These are phyloP conservation scores for Elymnias hypermnestra DNA, from an alignment of 1,140 invertebrate species.

Conservation along the genomic window DNA sequence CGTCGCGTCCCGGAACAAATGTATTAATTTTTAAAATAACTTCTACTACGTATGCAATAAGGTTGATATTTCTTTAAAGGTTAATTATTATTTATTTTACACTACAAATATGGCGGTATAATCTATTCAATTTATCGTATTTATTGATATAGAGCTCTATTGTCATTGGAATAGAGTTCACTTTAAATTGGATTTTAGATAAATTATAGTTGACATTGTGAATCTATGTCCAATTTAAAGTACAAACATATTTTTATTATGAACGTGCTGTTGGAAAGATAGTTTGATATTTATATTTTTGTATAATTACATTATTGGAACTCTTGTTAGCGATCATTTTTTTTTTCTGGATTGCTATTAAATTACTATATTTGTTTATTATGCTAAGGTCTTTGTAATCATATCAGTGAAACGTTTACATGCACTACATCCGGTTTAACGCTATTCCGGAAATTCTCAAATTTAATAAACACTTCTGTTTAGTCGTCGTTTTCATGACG, in stretches of 20 bases:
- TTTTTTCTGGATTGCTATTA: too few relatives aligned
- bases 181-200: background rate
- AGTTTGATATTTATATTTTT: too few relatives aligned
- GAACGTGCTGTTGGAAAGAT: background rate
- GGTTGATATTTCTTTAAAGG: background rate
- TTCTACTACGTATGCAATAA: background rate
- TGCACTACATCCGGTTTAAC: too few relatives aligned
- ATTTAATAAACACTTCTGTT: too few relatives aligned
- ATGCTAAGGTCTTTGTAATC: too few relatives aligned
- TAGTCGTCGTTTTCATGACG: too few relatives aligned
- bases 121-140: slow-evolving; percentile 22
- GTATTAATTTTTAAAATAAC: background rate
- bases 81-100: slow-evolving; percentile 3
- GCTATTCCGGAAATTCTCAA: too few relatives aligned
- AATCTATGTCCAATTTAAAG: slow-evolving; percentile 17
- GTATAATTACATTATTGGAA: too few relatives aligned
- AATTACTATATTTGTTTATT: too few relatives aligned
- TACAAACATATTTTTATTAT: slow-evolving; percentile 10
- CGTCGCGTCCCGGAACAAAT: slow-evolving; percentile 7
- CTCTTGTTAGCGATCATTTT: too few relatives aligned
- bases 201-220: slow-evolving; percentile 10
- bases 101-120: slow-evolving; percentile 15
- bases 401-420: too few relatives aligned
- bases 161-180: background rate
- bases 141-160: slow-evolving; percentile 14